Conservation (phyloP, 2,888 invertebrate species). For the Callyntrura guangdongensis region DNA sequence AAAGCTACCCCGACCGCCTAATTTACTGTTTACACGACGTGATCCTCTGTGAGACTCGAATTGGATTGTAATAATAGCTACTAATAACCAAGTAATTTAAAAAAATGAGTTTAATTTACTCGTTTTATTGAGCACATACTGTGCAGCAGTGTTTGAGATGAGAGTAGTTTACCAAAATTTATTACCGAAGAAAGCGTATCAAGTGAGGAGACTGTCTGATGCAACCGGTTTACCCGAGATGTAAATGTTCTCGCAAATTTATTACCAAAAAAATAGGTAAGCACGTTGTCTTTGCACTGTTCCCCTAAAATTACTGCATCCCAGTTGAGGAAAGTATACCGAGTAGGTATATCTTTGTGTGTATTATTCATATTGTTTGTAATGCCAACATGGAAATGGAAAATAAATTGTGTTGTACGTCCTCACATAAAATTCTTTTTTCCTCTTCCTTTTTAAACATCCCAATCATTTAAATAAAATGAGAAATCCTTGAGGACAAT, state of each 20-base stretch:
- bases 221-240: slow-evolving; percentile 44
- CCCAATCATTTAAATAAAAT: slow-evolving; percentile 55
- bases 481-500: slow-evolving; percentile 40
- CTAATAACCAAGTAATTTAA: too few species aligned
- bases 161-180: background rate
- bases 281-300: slow-evolving; percentile 12
- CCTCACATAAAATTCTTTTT: background rate
- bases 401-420: slow-evolving; percentile 1
- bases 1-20: too few species aligned
- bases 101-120: too few species aligned
- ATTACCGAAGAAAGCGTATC: background rate
- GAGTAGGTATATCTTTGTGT: background rate
- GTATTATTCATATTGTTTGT: background rate
- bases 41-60: too few species aligned
- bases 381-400: background rate
- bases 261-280: slow-evolving; percentile 61
- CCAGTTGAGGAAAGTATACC: background rate
- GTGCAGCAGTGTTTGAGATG: background rate
- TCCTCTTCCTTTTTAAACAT: slow-evolving; percentile 36
- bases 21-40: too few species aligned
- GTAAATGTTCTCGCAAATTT: slow-evolving; percentile 68
- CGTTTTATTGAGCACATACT: background rate
- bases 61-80: too few species aligned
- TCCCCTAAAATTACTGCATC: background rate
- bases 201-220: background rate